Evolutionary conservation across 2,888 invertebrate genomes (phyloP).

Genomic region (Ellobium chinense): DNA sequence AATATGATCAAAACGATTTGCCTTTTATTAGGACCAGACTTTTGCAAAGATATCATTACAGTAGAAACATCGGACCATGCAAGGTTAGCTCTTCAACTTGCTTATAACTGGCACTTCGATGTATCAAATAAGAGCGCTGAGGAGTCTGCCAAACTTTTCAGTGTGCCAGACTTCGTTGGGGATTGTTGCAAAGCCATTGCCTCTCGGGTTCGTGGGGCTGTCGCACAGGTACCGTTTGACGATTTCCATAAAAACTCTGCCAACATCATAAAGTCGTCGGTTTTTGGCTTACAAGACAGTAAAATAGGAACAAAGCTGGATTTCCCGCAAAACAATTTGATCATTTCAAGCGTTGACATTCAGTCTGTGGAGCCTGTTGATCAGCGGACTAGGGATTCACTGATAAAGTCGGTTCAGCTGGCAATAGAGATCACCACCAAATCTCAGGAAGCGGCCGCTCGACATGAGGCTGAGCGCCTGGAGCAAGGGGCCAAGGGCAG

Average conservation of each 20-base stretch:
- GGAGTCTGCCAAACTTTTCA: conserved; percentile 79
- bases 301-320: conserved; percentile 77
- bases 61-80: conserved; percentile 81
- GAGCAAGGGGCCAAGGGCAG: conserved; percentile 81
- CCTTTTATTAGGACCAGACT: conserved; percentile 80
- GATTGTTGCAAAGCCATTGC: conserved; percentile 81
- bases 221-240: conserved; percentile 80
- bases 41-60: conserved; percentile 80
- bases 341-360: conserved; percentile 80
- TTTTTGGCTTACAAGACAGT: conserved; percentile 80
- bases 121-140: conserved; percentile 66
- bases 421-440: conserved; percentile 82
- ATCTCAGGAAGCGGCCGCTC: conserved; percentile 81
- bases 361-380: conserved; percentile 81
- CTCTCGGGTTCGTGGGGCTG: conserved; percentile 80
- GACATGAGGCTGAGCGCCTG: conserved; percentile 80
- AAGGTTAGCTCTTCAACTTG: conserved; percentile 79
- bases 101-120: conserved; percentile 81
- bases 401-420: conserved; percentile 81
- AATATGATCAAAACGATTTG: conserved; percentile 80
- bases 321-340: conserved; percentile 80
- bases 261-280: conserved; percentile 79
- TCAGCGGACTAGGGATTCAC: conserved; percentile 80
- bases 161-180: conserved; percentile 81
- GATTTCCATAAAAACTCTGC: conserved; percentile 81